These are phyloP conservation scores for Drosophila serrata DNA, from an alignment of 1,140 invertebrate species.

Conservation along the genomic window DNA sequence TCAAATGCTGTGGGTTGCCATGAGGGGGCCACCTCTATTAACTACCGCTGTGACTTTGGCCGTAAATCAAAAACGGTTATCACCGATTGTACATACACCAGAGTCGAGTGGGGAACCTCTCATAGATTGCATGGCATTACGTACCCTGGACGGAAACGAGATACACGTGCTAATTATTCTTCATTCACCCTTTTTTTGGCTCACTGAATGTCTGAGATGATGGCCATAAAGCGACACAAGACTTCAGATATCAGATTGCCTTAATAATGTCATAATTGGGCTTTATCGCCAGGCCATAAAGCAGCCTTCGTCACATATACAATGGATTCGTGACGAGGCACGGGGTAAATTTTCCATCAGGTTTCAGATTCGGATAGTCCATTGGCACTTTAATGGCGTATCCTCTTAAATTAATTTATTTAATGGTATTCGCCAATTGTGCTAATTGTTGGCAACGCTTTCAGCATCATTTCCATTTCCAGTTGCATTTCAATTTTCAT, in stretches of 20 bases:
- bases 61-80: conserved; percentile 54
- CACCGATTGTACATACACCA: conserved; percentile 1
- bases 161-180: conserved; percentile 46
- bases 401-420: conserved; percentile 52
- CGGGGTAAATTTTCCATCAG: conserved; percentile 43
- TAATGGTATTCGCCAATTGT: conserved; percentile 42
- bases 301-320: conserved; percentile 40
- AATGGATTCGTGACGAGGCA: conserved; percentile 32
- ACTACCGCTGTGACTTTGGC: neutral
- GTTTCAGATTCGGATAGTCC: conserved; percentile 1
- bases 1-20: conserved; percentile 25
- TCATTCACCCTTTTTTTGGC: conserved; percentile 38
- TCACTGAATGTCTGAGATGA: conserved; percentile 26
- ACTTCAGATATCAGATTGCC: conserved; percentile 29
- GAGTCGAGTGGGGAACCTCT: conserved; percentile 33
- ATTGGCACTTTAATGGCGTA: conserved; percentile 60
- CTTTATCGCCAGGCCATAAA: conserved; percentile 61
- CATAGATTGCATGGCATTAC: conserved; percentile 23
- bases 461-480: conserved; percentile 42
- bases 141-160: conserved; percentile 17
- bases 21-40: neutral
- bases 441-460: conserved; percentile 27
- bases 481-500: conserved; percentile 24
- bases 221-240: conserved; percentile 38
- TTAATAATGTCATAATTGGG: conserved; percentile 47